A percentile compares a stretch with the other conserved stretches of the same genome.
These are phyloP conservation scores for Lontra canadensis DNA, from an alignment of 2,113 vertebrate species.

Conservation along the genomic window DNA sequence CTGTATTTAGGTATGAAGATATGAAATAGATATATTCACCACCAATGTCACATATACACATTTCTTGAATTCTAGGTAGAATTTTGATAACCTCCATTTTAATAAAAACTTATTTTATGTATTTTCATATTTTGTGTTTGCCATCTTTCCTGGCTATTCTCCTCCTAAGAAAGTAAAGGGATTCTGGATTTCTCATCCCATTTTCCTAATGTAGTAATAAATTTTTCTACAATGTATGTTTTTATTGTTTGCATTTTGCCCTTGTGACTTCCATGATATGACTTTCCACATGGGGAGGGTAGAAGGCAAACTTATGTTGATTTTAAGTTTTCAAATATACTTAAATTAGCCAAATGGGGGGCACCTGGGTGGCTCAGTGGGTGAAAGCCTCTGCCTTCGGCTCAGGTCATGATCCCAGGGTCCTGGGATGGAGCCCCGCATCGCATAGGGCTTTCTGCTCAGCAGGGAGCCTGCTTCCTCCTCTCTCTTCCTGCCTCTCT, in stretches of 20 bases:
- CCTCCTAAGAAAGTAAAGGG: neutral
- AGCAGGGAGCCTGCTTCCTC: no score
- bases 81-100: neutral
- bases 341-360: neutral
- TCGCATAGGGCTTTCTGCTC: no score
- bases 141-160: neutral
- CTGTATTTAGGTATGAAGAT: neutral
- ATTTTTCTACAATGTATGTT: neutral
- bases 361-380: no score
- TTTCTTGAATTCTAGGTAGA: conserved; percentile 1
- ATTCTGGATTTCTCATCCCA: neutral
- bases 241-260: neutral
- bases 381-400: no score
- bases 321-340: conserved; percentile 12
- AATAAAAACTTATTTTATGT: neutral
- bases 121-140: neutral
- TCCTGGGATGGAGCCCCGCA: no score
- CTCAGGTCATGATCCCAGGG: no score
- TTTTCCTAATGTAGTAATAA: neutral
- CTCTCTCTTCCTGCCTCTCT: no score
- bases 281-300: neutral
- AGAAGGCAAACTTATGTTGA: neutral
- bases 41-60: neutral
- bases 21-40: neutral
- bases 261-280: neutral